Evolutionary conservation across 1,140 invertebrate genomes (phyloP), one percentile per base, ranked within the genome.

Genomic region (Oryctes rhinoceros): DNA sequence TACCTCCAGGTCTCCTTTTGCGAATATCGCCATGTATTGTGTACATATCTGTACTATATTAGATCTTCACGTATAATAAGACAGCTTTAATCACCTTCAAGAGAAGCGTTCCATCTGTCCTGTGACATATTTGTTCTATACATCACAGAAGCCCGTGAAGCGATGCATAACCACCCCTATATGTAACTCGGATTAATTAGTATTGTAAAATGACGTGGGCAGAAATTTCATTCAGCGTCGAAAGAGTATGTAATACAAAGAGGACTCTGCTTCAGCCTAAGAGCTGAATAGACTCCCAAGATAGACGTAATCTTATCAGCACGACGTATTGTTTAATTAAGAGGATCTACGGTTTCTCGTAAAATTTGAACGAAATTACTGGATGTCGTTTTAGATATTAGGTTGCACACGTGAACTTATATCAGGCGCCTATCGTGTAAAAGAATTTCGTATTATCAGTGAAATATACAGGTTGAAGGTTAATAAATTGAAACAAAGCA

Each of bases 191-290:
- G 53, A 59, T 59, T 59, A 59, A 59, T 59, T 59, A 59, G 15
- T 59, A 59, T 59, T 59, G 53, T 59, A 59, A 59, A 59, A 18
- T 59, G 53, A 59, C 53, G 18, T 59, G 53, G 53, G n/a, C 53
- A 59, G 53, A 59, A 59, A 59, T 59, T 59, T 44, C 39, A 1
- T 44, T 44, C n/a, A 59, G 53, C 0, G 53, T 18, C 18, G 53
- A 59, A 59, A 59, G 53, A 59, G 53, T 59, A 59, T 59, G 15
- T 30, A 30, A 59, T 59, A 18, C 53, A 59, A 18, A 18, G 53
- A 59, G 18, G 15, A 59, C 6, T 59, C 53, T n/a, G 18, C 53
- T 18, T 18, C 15, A 18, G 15, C 2, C 13, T n/a, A 18, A 18
- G n/a, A 3, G 5, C 15, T 59, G 5, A 59, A 59, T 59, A n/a